These are phyloP conservation scores for Drosophila pseudoananassae DNA, from an alignment of 1,140 invertebrate species.

Conservation along the genomic window DNA sequence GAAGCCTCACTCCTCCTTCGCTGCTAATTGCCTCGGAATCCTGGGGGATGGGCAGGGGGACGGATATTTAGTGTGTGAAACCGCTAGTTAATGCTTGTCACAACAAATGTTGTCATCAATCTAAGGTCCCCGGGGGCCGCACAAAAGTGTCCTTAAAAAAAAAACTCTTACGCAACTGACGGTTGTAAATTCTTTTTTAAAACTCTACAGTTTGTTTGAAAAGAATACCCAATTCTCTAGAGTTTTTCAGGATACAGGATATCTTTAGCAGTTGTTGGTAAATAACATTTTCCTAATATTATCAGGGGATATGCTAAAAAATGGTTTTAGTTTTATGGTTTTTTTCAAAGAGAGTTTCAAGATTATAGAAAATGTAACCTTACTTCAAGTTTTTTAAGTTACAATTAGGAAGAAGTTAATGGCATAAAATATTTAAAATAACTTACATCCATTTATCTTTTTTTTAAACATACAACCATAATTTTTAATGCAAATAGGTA, in stretches of 20 bases:
- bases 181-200: conserved; percentile 54
- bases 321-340: not conserved
- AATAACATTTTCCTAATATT: too few species aligned
- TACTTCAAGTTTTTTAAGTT: too few species aligned
- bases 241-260: conserved; percentile 22
- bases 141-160: conserved; percentile 54
- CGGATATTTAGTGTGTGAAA: conserved; percentile 56
- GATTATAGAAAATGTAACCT: too few species aligned
- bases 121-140: conserved; percentile 19
- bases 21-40: conserved; percentile 53
- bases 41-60: conserved; percentile 4
- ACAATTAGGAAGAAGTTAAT: too few species aligned
- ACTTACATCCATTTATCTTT: not conserved
- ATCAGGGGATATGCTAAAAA: not conserved
- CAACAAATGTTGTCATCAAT: conserved; percentile 80
- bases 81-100: conserved; percentile 77
- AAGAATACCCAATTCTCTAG: conserved; percentile 44
- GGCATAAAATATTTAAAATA: too few species aligned
- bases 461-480: not conserved
- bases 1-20: conserved; percentile 6
- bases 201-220: not conserved
- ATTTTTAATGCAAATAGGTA: not conserved
- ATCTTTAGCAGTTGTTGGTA: not conserved
- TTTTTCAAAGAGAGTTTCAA: too few species aligned
- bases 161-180: conserved; percentile 57